Conservation (phyloP, 2,113 vertebrate genomes). For the Ivindomyrus marchei region DNA sequence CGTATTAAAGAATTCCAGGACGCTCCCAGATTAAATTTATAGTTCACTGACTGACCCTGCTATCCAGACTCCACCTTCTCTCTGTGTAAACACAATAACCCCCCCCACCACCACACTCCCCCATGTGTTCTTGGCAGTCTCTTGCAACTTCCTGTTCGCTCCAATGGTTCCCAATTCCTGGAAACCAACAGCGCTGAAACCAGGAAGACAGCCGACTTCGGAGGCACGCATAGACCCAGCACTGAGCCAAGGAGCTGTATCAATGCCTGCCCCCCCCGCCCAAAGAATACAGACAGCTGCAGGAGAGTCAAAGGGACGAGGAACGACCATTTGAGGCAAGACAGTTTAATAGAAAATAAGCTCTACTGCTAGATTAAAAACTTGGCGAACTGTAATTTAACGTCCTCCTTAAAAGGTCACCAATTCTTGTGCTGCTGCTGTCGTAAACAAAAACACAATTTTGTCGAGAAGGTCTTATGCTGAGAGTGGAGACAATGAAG, state of each 20-base stretch:
- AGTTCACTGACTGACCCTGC: slow-evolving; percentile 26
- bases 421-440: not conserved
- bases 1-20: not conserved
- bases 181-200: not conserved
- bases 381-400: not conserved
- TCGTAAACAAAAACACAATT: not conserved
- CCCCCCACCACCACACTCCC: not conserved
- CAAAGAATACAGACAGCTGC: not conserved
- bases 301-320: not conserved
- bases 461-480: not conserved
- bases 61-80: slow-evolving; percentile 32
- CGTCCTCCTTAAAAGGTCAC: not conserved
- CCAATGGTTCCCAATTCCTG: not conserved
- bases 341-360: no score
- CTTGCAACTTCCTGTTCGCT: slow-evolving; percentile 16
- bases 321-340: not conserved
- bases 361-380: no score
- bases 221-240: not conserved
- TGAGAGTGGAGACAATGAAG: not conserved
- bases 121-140: slow-evolving; percentile 4
- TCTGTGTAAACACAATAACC: slow-evolving; percentile 33
- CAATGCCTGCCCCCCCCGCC: not conserved
- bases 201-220: slow-evolving; percentile 16
- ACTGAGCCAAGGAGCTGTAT: not conserved
- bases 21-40: slow-evolving; percentile 34